Conservation (phyloP, 2,113 vertebrate species). For the Garra rufa region DNA sequence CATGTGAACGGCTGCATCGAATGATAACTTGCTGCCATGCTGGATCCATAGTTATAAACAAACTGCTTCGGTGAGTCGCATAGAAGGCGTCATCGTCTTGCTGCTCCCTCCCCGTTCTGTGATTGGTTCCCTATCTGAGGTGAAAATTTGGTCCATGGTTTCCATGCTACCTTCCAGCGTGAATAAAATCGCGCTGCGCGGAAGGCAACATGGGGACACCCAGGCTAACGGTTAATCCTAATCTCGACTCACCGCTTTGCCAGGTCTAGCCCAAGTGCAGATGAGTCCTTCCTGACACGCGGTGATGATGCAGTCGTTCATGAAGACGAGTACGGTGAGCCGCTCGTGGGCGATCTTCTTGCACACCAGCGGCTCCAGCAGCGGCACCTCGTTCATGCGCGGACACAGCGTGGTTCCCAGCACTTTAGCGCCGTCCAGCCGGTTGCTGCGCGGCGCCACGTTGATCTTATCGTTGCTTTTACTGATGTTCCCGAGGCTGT, state of each 20-base stretch:
- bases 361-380: slow-evolving; percentile 91
- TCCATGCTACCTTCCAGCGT: no score
- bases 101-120: no score
- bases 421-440: slow-evolving; percentile 84
- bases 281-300: slow-evolving; percentile 93
- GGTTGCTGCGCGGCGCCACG: slow-evolving; percentile 73
- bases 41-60: no score
- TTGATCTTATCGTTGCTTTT: slow-evolving; percentile 85
- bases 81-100: no score
- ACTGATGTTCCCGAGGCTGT: slow-evolving; percentile 90
- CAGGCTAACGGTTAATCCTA: no score
- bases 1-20: no score
- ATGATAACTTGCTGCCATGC: no score
- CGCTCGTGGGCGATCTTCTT: slow-evolving; percentile 93
- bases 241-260: slow-evolving; percentile 81
- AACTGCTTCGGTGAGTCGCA: no score
- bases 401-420: slow-evolving; percentile 89
- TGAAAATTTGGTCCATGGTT: no score
- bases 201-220: no score
- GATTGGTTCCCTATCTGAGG: no score
- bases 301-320: slow-evolving; percentile 93
- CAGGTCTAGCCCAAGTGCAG: slow-evolving; percentile 90
- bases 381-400: slow-evolving; percentile 88
- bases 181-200: no score
- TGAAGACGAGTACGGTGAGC: slow-evolving; percentile 89